phyloP scores from a whole-genome alignment of 2,113 vertebrate genomes.

The Pachyramphus minor region DNA sequence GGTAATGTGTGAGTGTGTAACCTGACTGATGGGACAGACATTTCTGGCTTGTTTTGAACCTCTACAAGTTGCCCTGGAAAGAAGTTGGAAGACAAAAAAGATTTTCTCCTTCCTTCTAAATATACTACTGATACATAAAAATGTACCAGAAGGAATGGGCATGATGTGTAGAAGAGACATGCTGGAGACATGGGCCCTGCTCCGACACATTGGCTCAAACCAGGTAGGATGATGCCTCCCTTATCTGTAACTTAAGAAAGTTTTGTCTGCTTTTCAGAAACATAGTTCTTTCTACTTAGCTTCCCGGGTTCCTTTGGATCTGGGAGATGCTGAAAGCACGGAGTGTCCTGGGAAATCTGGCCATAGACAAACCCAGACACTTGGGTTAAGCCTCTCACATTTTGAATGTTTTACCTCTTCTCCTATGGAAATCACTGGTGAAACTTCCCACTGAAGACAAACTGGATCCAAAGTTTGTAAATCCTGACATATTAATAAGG shows the following conservation, averaged over 20 bases:
- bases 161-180: background rate
- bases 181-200: background rate
- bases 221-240: background rate
- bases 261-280: background rate
- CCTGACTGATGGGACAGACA: background rate
- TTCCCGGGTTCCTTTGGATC: background rate
- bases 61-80: background rate
- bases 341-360: background rate
- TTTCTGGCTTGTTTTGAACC: background rate
- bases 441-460: background rate
- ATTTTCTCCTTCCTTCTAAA: background rate
- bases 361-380: background rate
- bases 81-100: background rate
- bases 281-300: background rate
- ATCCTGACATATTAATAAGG: background rate
- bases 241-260: background rate
- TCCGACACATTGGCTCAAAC: background rate
- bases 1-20: accelerated
- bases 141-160: background rate
- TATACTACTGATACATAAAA: background rate
- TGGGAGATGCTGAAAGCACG: background rate
- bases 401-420: background rate
- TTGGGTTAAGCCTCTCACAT: background rate
- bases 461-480: background rate
- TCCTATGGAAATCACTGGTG: background rate